Evolutionary conservation across 53 echinoderm and acorn worm species (phyloP), one percentile per base, ranked within the genome.

Genomic region (Paracentrotus lividus): DNA sequence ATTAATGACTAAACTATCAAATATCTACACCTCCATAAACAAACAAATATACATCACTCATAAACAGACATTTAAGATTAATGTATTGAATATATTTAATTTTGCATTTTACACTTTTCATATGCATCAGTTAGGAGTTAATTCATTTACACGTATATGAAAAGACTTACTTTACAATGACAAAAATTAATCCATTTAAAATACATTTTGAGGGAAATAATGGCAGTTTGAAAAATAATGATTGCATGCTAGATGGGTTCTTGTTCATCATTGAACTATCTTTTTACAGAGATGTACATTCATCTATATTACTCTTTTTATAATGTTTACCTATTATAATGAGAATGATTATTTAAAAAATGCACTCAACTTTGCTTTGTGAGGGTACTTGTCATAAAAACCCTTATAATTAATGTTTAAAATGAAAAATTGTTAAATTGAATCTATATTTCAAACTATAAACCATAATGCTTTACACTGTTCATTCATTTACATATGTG

Each of bases 71-170:
- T 38, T 16, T 81, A 26, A 45, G 81, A 81, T 81, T 81, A 81
- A 56, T 56, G 86, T 86, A 86, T 55, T 86, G 86, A 86, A 86
- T 86, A 86, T 86, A 86, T 56, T 86, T 86, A 55, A 34, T 86
- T 86, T 56, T 86, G 86, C 86, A 55, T 86, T 52, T 53, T 86
- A 86, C 86, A 32, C n/a, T 86, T 55, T 55, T 56, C 57, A 86
- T 21, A 54, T 55, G 18, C 12, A 86, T 34, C 10, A 18, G 52
- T 86, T 86, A 86, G 47, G 81, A 81, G n/a, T 81, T n/a, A 47
- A 81, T 24, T 81, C 44, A 81, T 81, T 81, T 81, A 81, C 81
- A 77, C 23, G 8, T 26, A 44, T 5, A 26, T 47, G 44, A 12
- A 72, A 47, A 72, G 18, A n/a, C 47, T 81, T 81, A 49, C 81